These are phyloP conservation scores for Drosophila kurseongensis DNA, from an alignment of 1,140 invertebrate genomes.

Conservation along the genomic window DNA sequence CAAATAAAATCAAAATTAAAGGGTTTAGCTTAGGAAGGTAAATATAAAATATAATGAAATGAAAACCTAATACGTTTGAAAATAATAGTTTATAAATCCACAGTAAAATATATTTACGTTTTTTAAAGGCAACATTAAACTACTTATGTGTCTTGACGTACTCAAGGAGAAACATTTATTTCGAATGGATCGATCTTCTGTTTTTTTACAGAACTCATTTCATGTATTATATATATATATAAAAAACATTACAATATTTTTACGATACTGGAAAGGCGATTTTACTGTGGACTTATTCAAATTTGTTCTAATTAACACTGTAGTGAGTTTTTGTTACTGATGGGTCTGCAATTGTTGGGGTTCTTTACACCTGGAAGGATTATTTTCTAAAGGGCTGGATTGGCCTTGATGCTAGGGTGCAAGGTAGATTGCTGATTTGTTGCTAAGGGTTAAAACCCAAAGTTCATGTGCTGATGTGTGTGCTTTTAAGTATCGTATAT, in stretches of 20 bases:
- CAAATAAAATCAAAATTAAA: slow-evolving; percentile 6
- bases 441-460: slow-evolving; percentile 25
- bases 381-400: slow-evolving; percentile 10
- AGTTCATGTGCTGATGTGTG: slow-evolving; percentile 25
- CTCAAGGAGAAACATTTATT: no score
- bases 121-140: no score
- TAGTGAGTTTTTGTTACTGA: slow-evolving; percentile 5
- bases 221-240: no score
- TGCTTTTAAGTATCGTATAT: slow-evolving; percentile 10
- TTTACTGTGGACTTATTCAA: slow-evolving; percentile 22
- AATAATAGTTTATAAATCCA: slow-evolving; percentile 6
- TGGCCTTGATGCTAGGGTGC: slow-evolving; percentile 80
- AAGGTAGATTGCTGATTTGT: slow-evolving; percentile 59
- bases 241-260: no score
- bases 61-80: not conserved
- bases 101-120: not conserved
- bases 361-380: slow-evolving; percentile 16
- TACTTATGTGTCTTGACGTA: no score
- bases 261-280: not conserved
- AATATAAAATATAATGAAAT: slow-evolving; percentile 3
- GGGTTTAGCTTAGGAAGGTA: not conserved
- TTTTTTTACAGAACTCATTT: not conserved
- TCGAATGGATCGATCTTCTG: no score
- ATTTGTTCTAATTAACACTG: not conserved
- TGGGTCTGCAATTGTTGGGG: slow-evolving; percentile 10